A percentile compares a stretch with the other conserved stretches of the same genome.
These are phyloP conservation scores for Bombus soroeensis DNA, from an alignment of 1,140 invertebrate species.

Conservation along the genomic window DNA sequence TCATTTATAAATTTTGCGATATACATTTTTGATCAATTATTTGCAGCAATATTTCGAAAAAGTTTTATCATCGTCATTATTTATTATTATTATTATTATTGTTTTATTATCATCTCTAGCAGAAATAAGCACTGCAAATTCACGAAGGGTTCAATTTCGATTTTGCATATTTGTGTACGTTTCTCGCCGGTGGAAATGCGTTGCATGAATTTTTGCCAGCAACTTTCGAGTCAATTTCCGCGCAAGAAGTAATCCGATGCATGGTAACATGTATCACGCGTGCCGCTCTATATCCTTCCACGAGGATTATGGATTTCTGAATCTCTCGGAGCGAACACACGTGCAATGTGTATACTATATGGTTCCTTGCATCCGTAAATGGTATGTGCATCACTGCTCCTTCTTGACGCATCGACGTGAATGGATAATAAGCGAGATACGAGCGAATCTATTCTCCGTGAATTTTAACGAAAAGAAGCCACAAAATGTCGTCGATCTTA, in stretches of 20 bases:
- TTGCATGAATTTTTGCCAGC: slow-evolving; percentile 9
- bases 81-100: no score
- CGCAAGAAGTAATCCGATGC: slow-evolving; percentile 56
- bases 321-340: slow-evolving; percentile 22
- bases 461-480: slow-evolving; percentile 45
- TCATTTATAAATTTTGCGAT: no score
- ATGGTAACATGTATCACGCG: slow-evolving; percentile 54
- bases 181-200: background rate
- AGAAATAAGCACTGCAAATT: background rate
- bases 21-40: background rate
- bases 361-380: slow-evolving; percentile 42
- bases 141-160: background rate
- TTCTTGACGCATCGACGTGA: slow-evolving; percentile 37
- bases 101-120: background rate
- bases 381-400: slow-evolving; percentile 38
- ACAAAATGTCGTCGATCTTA: slow-evolving; percentile 6
- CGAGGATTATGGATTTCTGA: slow-evolving; percentile 62
- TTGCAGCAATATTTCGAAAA: background rate
- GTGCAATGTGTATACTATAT: slow-evolving; percentile 22
- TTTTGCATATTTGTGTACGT: background rate
- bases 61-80: no score
- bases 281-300: slow-evolving; percentile 47
- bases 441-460: slow-evolving; percentile 23
- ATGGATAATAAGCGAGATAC: slow-evolving; percentile 6
- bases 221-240: slow-evolving; percentile 52